These are phyloP conservation scores for Lophochroa leadbeateri DNA, from an alignment of 2,113 vertebrate species.

Conservation along the genomic window DNA sequence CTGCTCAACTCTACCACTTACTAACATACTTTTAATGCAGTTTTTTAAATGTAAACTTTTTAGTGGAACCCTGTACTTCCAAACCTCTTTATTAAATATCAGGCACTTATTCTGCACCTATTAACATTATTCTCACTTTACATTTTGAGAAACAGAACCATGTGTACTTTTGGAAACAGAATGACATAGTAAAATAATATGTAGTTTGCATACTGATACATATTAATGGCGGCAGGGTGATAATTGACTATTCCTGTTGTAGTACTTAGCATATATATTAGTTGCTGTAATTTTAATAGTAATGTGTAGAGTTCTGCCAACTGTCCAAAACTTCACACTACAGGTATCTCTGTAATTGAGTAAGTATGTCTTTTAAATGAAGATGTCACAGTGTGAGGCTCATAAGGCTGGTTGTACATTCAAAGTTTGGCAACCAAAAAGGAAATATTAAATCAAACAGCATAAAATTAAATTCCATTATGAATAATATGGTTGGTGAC, in stretches of 20 bases:
- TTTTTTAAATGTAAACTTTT: background rate
- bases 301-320: background rate
- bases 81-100: background rate
- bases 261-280: background rate
- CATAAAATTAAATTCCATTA: background rate
- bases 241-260: background rate
- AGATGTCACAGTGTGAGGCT: background rate
- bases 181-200: background rate
- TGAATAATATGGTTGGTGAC: background rate
- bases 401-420: background rate
- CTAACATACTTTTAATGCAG: background rate
- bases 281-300: background rate
- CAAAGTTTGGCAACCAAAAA: constrained; percentile 7
- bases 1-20: background rate
- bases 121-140: background rate
- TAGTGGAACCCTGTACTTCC: background rate
- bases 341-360: background rate
- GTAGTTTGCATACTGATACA: background rate
- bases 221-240: background rate
- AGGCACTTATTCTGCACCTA: background rate
- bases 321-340: background rate
- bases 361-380: background rate
- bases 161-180: background rate
- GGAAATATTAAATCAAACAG: background rate
- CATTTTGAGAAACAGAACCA: background rate